phyloP scores from a whole-genome alignment of 2,797 vertebrate species.

The Gymnothorax javanicus region DNA sequence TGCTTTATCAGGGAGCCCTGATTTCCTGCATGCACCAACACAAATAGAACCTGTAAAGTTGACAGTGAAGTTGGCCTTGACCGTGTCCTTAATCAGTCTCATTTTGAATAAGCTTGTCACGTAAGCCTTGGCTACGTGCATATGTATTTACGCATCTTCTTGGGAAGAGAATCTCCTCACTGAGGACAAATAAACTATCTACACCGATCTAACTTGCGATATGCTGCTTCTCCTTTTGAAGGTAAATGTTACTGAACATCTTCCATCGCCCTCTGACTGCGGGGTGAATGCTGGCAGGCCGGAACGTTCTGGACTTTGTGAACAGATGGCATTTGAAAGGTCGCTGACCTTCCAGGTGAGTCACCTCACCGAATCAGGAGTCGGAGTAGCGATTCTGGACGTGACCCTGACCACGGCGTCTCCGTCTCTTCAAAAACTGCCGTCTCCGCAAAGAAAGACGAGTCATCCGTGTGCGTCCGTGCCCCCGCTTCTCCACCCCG shows the following conservation, averaged over 20 bases:
- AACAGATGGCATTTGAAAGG: slow-evolving; percentile 10
- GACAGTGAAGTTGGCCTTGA: too few relatives aligned
- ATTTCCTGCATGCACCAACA: too few relatives aligned
- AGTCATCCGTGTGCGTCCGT: background rate
- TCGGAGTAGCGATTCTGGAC: slow-evolving; percentile 48
- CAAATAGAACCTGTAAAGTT: too few relatives aligned
- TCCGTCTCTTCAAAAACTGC: slow-evolving; percentile 30
- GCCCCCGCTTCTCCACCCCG: background rate
- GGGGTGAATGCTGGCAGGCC: background rate
- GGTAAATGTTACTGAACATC: background rate
- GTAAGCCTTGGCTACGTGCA: too few relatives aligned
- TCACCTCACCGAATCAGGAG: slow-evolving; percentile 48
- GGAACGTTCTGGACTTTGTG: background rate
- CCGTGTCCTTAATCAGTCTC: background rate
- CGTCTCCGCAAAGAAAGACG: background rate
- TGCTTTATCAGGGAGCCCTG: too few relatives aligned
- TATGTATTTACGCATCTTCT: too few relatives aligned
- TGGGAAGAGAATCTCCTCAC: too few relatives aligned
- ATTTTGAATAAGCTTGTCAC: too few relatives aligned
- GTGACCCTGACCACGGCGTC: slow-evolving; percentile 39
- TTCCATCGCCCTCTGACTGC: background rate
- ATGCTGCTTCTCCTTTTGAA: background rate
- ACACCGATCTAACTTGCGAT: background rate
- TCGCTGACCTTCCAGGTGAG: slow-evolving; percentile 52
- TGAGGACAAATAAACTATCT: too few relatives aligned